phyloP scores from a whole-genome alignment of 2,113 vertebrate genomes.

The Hippocampus mohnikei region DNA sequence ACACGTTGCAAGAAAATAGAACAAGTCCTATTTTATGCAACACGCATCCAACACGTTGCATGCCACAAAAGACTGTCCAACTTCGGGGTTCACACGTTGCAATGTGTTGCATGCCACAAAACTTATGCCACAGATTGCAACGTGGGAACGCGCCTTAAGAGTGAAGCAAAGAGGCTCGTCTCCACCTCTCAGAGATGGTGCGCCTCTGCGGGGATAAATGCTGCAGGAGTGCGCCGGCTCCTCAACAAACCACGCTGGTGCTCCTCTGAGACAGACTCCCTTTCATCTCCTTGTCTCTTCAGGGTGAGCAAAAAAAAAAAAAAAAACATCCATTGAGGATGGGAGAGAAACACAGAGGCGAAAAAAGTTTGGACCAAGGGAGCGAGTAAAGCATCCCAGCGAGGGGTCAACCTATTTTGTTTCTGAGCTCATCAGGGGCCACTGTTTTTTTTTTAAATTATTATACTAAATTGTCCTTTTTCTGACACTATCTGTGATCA shows the following conservation, averaged over 20 bases:
- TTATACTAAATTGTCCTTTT: conserved; percentile 20
- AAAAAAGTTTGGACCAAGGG: conserved; percentile 37
- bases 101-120: too few species aligned
- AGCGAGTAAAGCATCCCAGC: conserved; percentile 20
- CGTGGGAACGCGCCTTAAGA: too few species aligned
- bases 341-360: conserved; percentile 21
- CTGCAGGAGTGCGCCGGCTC: conserved; percentile 42
- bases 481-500: conserved; percentile 16
- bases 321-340: conserved; percentile 45
- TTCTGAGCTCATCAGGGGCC: conserved; percentile 27
- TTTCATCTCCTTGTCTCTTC: conserved; percentile 70
- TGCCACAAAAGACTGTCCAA: too few species aligned
- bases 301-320: conserved; percentile 46
- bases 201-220: conserved; percentile 30
- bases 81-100: too few species aligned
- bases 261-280: conserved; percentile 58
- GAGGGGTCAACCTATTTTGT: conserved; percentile 40
- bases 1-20: too few species aligned
- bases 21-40: too few species aligned
- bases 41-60: too few species aligned
- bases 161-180: conserved; percentile 37
- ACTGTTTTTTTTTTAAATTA: not conserved
- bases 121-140: too few species aligned
- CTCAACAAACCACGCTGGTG: conserved; percentile 26
- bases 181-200: conserved; percentile 37